Conservation (phyloP, 2,888 invertebrate genomes). For the Zaprionus lineosus region DNA sequence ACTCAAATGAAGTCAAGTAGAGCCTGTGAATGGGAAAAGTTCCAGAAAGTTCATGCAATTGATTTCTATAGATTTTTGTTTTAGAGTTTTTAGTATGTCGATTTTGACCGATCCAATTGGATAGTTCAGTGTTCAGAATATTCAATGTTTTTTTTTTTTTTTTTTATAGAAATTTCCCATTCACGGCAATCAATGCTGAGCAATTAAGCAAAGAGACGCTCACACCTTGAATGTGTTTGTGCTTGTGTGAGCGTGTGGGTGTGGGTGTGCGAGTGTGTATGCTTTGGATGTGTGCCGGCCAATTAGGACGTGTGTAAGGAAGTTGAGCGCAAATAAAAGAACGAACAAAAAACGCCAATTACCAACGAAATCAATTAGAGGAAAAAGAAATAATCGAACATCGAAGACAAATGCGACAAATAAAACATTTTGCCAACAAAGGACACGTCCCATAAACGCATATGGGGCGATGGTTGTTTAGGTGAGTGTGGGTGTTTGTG, state of each 20-base stretch:
- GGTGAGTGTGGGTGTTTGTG: too few species aligned
- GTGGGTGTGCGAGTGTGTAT: too few species aligned
- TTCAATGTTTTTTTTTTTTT: too few species aligned
- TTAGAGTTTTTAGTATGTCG: too few species aligned
- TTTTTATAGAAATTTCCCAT: neutral
- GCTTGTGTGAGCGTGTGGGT: too few species aligned
- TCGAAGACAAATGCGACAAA: conserved; percentile 17
- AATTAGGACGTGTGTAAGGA: conserved; percentile 18
- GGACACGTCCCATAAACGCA: conserved; percentile 47
- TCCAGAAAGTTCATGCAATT: too few species aligned
- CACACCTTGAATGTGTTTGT: neutral
- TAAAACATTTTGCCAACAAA: conserved; percentile 39
- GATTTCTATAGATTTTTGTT: too few species aligned
- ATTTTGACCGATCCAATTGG: too few species aligned
- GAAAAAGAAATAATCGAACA: conserved; percentile 28
- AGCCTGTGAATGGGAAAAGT: too few species aligned
- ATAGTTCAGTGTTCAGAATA: too few species aligned
- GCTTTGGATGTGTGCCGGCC: neutral
- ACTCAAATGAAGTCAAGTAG: too few species aligned
- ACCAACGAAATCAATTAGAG: conserved; percentile 52
- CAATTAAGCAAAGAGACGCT: conserved; percentile 30
- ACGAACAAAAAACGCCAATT: conserved; percentile 40
- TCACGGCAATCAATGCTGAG: conserved; percentile 17
- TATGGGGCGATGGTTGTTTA: too few species aligned
- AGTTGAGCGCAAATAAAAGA: conserved; percentile 13